These are phyloP conservation scores for Spicauda simplicius DNA, from an alignment of 2,888 invertebrate genomes.

Conservation along the genomic window DNA sequence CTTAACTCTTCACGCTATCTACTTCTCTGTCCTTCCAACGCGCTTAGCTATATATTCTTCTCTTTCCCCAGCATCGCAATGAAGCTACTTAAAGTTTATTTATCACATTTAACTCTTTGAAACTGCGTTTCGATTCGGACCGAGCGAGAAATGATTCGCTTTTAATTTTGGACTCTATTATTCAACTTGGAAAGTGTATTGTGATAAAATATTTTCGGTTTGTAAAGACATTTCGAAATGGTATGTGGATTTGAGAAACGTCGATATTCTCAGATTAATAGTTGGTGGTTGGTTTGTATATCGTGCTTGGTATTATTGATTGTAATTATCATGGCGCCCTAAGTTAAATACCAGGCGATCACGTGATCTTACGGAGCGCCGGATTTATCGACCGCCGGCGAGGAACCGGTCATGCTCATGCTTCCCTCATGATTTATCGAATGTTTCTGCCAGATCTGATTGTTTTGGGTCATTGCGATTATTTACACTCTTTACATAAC, in stretches of 20 bases:
- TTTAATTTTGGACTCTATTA: slow-evolving; percentile 35
- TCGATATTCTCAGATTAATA: slow-evolving; percentile 59
- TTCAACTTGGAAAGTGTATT: slow-evolving; percentile 21
- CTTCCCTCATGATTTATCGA: slow-evolving; percentile 43
- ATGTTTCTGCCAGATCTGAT: slow-evolving; percentile 34
- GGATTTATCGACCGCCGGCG: slow-evolving; percentile 53
- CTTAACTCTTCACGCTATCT: slow-evolving; percentile 55
- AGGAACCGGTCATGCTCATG: slow-evolving; percentile 42
- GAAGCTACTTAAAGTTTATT: slow-evolving; percentile 67
- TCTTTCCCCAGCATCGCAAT: slow-evolving; percentile 48
- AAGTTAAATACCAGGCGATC: slow-evolving; percentile 66
- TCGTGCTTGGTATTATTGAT: slow-evolving; percentile 66
- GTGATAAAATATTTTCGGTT: slow-evolving; percentile 13
- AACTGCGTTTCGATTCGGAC: slow-evolving; percentile 45
- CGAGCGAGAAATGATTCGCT: slow-evolving; percentile 42
- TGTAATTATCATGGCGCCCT: slow-evolving; percentile 77
- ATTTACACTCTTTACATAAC: background rate
- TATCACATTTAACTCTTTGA: slow-evolving; percentile 63
- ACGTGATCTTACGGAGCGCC: slow-evolving; percentile 59
- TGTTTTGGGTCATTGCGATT: slow-evolving; percentile 32
- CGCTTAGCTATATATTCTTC: slow-evolving; percentile 35
- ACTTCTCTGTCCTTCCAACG: slow-evolving; percentile 38
- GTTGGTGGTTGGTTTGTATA: slow-evolving; percentile 62
- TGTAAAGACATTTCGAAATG: slow-evolving; percentile 28
- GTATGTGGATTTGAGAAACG: slow-evolving; percentile 38